These are phyloP conservation scores for Sarcophaga peregrina DNA, from an alignment of 1,140 invertebrate species.

Conservation along the genomic window DNA sequence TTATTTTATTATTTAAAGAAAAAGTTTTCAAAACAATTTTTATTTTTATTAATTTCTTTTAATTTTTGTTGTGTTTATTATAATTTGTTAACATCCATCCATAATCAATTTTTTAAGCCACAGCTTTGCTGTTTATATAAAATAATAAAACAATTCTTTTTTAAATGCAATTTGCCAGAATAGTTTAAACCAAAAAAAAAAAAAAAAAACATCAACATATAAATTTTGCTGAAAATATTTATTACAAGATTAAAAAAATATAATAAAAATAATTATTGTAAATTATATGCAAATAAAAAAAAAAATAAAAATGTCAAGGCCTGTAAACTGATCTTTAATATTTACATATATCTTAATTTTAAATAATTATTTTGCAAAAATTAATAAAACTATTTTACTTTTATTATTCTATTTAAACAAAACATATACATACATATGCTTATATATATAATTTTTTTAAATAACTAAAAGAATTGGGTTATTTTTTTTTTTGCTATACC, in stretches of 20 bases:
- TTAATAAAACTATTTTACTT: background rate
- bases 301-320: slow-evolving; percentile 15
- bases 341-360: background rate
- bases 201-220: too few species aligned
- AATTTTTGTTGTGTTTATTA: slow-evolving; percentile 10
- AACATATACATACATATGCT: background rate
- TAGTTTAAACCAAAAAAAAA: background rate
- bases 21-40: slow-evolving; percentile 9
- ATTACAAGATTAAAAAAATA: background rate
- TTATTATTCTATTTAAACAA: background rate
- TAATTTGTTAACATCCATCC: slow-evolving; percentile 12
- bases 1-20: background rate
- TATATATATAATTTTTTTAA: background rate
- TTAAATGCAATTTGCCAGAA: background rate
- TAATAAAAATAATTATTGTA: slow-evolving; percentile 31
- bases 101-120: background rate
- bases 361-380: background rate
- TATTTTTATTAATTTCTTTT: background rate
- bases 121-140: background rate
- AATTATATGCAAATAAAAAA: slow-evolving; percentile 36
- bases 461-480: background rate
- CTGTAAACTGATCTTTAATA: slow-evolving; percentile 29
- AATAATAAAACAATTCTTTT: background rate
- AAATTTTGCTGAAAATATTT: slow-evolving; percentile 32
- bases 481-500: background rate